phyloP scores from a whole-genome alignment of 2,888 invertebrate genomes.

The Theretra japonica region DNA sequence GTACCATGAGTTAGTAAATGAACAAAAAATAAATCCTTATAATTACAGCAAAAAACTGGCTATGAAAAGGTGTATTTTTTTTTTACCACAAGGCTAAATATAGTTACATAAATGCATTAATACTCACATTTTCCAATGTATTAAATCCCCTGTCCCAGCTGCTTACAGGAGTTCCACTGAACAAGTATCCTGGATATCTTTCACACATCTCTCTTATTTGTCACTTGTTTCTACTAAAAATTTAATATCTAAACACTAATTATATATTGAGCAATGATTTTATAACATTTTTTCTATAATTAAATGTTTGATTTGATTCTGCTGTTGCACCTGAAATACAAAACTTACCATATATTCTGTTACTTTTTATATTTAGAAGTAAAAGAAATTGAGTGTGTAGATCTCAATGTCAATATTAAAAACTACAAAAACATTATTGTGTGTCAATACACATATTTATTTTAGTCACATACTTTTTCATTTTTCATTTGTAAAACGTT shows the following conservation, averaged over 20 bases:
- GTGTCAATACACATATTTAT: not conserved
- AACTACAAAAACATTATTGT: not conserved
- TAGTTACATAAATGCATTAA: constrained; percentile 17
- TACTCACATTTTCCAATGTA: constrained; percentile 79
- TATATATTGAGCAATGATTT: constrained; percentile 61
- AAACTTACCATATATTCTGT: constrained; percentile 9
- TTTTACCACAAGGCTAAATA: not conserved
- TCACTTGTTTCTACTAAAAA: constrained; percentile 9
- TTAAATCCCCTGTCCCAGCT: constrained; percentile 81
- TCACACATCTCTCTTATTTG: constrained; percentile 67
- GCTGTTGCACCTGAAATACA: constrained; percentile 36
- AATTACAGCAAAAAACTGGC: no score
- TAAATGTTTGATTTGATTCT: constrained; percentile 32
- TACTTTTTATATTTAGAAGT: not conserved
- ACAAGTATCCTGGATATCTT: constrained; percentile 76
- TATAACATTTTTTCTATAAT: constrained; percentile 49
- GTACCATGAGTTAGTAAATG: no score
- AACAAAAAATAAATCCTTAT: no score
- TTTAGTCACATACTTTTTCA: not conserved
- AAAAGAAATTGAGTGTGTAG: not conserved
- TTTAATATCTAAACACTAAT: constrained; percentile 44
- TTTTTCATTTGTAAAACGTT: not conserved
- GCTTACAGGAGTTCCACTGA: constrained; percentile 79
- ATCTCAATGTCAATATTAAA: no score
- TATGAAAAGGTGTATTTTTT: no score